Percentiles rank a stretch among this genome's conserved stretches.
phyloP scores from a whole-genome alignment of 2,888 invertebrate species.

The Volucella inflata region DNA sequence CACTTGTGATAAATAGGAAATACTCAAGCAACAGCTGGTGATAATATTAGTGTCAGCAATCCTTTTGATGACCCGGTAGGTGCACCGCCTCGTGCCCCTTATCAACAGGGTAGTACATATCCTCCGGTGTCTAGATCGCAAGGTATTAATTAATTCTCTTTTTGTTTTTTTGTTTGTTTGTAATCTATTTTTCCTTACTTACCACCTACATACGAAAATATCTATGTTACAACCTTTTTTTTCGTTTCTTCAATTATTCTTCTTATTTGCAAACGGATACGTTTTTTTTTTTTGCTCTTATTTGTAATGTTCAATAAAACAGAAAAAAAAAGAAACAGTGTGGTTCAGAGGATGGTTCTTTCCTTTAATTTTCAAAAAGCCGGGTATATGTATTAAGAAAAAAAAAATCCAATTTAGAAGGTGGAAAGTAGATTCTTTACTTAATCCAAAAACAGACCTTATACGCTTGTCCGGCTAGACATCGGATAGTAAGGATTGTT shows the following conservation, averaged over 20 bases:
- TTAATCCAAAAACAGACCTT: too few species aligned
- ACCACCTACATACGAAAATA: constrained; percentile 50
- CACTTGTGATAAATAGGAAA: constrained; percentile 77
- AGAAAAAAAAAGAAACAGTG: neutral
- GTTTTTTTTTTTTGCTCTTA: neutral
- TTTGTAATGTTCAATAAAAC: constrained; percentile 2
- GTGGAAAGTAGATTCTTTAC: too few species aligned
- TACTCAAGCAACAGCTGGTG: constrained; percentile 84
- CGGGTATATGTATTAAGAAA: too few species aligned
- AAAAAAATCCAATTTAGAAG: too few species aligned
- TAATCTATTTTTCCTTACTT: constrained; percentile 40
- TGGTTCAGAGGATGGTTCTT: too few species aligned
- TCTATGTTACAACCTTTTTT: constrained; percentile 54
- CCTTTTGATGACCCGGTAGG: constrained; percentile 90
- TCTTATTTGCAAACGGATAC: constrained; percentile 4
- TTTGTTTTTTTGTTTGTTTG: constrained; percentile 75
- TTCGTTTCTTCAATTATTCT: constrained; percentile 27
- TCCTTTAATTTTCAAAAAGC: too few species aligned
- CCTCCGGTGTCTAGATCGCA: constrained; percentile 84
- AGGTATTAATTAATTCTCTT: constrained; percentile 80
- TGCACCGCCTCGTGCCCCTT: constrained; percentile 79
- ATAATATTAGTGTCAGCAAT: constrained; percentile 94
- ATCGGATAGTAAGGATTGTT: too few species aligned
- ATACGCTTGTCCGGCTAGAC: too few species aligned
- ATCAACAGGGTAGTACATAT: constrained; percentile 83